Conservation (phyloP, 2,113 vertebrate genomes). For the Sceloporus tristichus region DNA sequence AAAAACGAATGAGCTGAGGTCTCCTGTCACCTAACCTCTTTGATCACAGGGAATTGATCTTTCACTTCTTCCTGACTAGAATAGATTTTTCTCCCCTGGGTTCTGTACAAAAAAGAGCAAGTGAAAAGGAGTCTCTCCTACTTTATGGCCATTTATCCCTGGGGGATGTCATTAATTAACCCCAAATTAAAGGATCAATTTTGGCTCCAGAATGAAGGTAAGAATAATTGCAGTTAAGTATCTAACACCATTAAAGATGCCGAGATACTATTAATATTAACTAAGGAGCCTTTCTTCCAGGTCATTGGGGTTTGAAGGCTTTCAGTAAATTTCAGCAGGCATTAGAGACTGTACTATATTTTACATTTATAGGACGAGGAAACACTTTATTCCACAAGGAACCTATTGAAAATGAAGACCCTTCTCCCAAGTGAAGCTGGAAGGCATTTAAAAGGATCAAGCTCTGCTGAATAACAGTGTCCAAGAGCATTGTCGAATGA, state of each 20-base stretch:
- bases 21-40: background rate
- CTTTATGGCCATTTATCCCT: background rate
- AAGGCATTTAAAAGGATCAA: no score
- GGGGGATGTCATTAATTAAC: slow-evolving; percentile 11
- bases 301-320: background rate
- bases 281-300: background rate
- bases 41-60: slow-evolving; percentile 14
- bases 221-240: slow-evolving; percentile 13
- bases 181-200: slow-evolving; percentile 40
- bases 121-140: background rate
- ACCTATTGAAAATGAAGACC: background rate
- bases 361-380: background rate
- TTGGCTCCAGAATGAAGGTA: background rate
- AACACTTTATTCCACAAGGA: background rate
- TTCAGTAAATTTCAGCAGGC: background rate
- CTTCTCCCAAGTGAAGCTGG: background rate
- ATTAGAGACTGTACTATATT: background rate
- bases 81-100: background rate
- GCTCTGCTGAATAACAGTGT: no score
- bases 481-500: no score
- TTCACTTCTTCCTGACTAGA: background rate
- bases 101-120: background rate
- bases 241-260: slow-evolving; percentile 13
- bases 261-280: background rate
- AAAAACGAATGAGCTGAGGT: background rate